phyloP scores from a whole-genome alignment of 2,888 invertebrate species.

The Drosophila atripex region DNA sequence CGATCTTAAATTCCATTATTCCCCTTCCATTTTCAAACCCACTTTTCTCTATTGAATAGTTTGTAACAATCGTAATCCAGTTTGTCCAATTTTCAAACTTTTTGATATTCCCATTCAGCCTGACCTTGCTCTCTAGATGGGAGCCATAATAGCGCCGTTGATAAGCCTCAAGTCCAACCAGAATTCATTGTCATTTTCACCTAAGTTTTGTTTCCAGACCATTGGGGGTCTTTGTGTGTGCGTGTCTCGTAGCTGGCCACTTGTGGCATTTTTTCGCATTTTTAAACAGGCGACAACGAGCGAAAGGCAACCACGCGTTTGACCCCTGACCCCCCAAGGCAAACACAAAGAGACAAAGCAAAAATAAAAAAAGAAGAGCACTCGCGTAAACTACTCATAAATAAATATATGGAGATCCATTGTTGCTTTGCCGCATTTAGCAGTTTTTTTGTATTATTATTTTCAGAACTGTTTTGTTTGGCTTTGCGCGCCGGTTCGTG shows the following conservation, averaged over 20 bases:
- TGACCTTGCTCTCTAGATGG: slow-evolving; percentile 23
- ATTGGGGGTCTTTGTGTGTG: slow-evolving; percentile 14
- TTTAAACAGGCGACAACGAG: slow-evolving; percentile 45
- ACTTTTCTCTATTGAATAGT: not conserved
- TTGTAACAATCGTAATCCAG: not conserved
- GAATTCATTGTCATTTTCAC: slow-evolving; percentile 52
- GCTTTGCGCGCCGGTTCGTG: slow-evolving; percentile 54
- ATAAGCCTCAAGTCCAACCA: slow-evolving; percentile 38
- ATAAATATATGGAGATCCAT: slow-evolving; percentile 54
- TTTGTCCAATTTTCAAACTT: not conserved
- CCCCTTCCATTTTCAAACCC: not conserved
- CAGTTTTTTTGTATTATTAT: slow-evolving; percentile 18
- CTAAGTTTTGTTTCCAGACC: slow-evolving; percentile 10
- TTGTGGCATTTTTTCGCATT: slow-evolving; percentile 73
- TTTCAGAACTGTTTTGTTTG: slow-evolving; percentile 59
- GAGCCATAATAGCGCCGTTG: slow-evolving; percentile 14
- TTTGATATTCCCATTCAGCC: slow-evolving; percentile 8
- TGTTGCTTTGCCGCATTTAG: slow-evolving; percentile 49
- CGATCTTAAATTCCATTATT: not conserved
- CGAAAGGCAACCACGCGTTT: slow-evolving; percentile 69
- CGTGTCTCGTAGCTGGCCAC: slow-evolving; percentile 53
- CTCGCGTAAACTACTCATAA: slow-evolving; percentile 70
- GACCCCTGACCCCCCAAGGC: slow-evolving; percentile 51
- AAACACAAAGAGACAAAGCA: slow-evolving; percentile 27
- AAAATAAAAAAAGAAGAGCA: slow-evolving; percentile 14